Percentiles rank a stretch among this genome's conserved stretches.
These are phyloP conservation scores for Gallinago stenura DNA, from an alignment of 2,797 vertebrate genomes.

Conservation along the genomic window DNA sequence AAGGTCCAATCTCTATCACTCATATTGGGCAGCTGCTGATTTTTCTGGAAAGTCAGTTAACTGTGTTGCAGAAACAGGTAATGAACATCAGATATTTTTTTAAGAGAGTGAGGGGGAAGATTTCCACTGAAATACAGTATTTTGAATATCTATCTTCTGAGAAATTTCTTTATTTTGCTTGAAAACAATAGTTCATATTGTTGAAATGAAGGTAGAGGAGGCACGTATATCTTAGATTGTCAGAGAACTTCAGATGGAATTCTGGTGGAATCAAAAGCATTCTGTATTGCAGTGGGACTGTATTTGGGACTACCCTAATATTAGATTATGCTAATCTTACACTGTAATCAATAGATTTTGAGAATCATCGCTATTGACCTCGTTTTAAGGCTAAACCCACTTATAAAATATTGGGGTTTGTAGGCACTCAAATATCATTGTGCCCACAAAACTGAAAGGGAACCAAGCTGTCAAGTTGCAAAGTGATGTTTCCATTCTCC, in stretches of 20 bases:
- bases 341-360: neutral
- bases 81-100: neutral
- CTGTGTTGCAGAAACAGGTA: neutral
- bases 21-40: neutral
- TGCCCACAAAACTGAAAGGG: neutral
- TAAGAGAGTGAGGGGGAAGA: accelerated
- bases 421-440: neutral
- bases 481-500: neutral
- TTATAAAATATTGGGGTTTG: neutral
- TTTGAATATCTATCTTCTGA: neutral
- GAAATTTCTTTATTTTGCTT: neutral
- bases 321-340: neutral
- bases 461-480: neutral
- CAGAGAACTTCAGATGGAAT: neutral
- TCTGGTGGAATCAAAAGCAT: neutral
- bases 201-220: neutral
- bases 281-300: neutral
- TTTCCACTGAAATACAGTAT: neutral
- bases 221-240: neutral
- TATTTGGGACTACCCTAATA: neutral
- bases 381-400: neutral
- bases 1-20: neutral
- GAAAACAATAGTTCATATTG: neutral
- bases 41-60: neutral
- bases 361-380: neutral